Percentiles rank a stretch among this genome's conserved stretches.
These are phyloP conservation scores for Cosmia trapezina DNA, from an alignment of 2,888 invertebrate species.

Conservation along the genomic window DNA sequence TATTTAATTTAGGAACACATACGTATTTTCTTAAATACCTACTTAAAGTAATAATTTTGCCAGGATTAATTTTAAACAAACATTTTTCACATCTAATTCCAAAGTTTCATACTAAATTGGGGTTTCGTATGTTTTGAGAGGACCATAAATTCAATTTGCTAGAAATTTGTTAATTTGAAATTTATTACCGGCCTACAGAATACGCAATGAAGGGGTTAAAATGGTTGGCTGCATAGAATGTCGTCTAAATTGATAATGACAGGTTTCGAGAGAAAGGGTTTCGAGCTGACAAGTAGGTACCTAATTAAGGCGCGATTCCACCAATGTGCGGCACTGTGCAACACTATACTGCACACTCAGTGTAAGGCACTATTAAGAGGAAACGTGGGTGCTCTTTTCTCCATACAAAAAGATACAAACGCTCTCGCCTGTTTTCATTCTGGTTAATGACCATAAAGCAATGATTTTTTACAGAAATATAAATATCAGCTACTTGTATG, in stretches of 20 bases:
- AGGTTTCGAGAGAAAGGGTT: conserved; percentile 35
- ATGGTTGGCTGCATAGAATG: conserved; percentile 43
- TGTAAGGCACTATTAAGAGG: too few species aligned
- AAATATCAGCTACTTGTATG: too few species aligned
- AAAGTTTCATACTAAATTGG: conserved; percentile 32
- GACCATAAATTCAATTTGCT: conserved; percentile 61
- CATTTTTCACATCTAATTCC: conserved; percentile 34
- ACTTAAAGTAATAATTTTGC: conserved; percentile 26
- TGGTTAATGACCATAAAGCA: too few species aligned
- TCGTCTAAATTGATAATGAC: conserved; percentile 56
- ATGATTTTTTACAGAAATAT: too few species aligned
- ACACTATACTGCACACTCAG: too few species aligned
- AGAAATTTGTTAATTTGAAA: conserved; percentile 61
- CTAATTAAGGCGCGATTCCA: not conserved
- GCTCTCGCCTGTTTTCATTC: too few species aligned
- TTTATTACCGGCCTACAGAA: conserved; percentile 58
- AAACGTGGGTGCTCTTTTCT: too few species aligned
- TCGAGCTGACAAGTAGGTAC: not conserved
- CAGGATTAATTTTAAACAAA: conserved; percentile 24
- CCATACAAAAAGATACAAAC: too few species aligned
- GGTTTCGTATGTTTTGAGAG: conserved; percentile 55
- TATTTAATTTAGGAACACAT: conserved; percentile 13
- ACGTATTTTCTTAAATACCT: not conserved
- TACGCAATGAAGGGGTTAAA: conserved; percentile 58
- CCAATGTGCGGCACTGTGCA: too few species aligned